These are phyloP conservation scores for Drosophila albomicans DNA, from an alignment of 1,140 invertebrate genomes.

Conservation along the genomic window DNA sequence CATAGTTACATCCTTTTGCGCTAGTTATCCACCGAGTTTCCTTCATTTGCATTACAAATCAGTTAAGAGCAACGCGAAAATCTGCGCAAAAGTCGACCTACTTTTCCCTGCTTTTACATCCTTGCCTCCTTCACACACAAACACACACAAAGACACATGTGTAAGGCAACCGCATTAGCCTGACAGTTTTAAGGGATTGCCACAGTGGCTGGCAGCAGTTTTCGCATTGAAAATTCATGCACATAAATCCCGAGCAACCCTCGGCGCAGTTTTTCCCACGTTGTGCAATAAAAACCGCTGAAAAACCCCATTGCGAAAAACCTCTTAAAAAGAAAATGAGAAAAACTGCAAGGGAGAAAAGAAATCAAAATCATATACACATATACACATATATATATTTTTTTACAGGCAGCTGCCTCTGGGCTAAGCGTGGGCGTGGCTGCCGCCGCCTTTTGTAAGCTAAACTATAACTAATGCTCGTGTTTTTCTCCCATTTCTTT, in stretches of 20 bases:
- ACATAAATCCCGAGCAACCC: conserved; percentile 63
- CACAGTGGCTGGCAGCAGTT: conserved; percentile 59
- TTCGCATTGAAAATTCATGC: conserved; percentile 67
- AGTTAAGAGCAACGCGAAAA: conserved; percentile 68
- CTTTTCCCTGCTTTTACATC: conserved; percentile 31
- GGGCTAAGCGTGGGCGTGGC: conserved; percentile 44
- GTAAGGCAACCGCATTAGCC: conserved; percentile 43
- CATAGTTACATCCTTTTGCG: conserved; percentile 63
- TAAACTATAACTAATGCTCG: conserved; percentile 46
- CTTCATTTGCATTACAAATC: conserved; percentile 83
- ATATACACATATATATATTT: conserved; percentile 15
- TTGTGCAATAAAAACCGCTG: conserved; percentile 65
- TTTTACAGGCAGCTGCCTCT: conserved; percentile 24
- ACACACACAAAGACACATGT: neutral
- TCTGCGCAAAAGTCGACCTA: conserved; percentile 67
- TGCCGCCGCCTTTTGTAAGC: conserved; percentile 64
- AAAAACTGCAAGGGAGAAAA: conserved; percentile 24
- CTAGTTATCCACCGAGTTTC: conserved; percentile 60
- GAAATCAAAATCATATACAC: conserved; percentile 47
- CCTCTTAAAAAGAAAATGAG: conserved; percentile 17
- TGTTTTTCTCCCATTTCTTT: conserved; percentile 52
- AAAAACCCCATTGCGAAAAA: conserved; percentile 27
- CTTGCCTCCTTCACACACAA: conserved; percentile 17
- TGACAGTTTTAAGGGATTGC: conserved; percentile 53
- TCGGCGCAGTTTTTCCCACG: conserved; percentile 60